phyloP scores from a whole-genome alignment of 2,888 invertebrate species.

The Drosophila gaucha region DNA sequence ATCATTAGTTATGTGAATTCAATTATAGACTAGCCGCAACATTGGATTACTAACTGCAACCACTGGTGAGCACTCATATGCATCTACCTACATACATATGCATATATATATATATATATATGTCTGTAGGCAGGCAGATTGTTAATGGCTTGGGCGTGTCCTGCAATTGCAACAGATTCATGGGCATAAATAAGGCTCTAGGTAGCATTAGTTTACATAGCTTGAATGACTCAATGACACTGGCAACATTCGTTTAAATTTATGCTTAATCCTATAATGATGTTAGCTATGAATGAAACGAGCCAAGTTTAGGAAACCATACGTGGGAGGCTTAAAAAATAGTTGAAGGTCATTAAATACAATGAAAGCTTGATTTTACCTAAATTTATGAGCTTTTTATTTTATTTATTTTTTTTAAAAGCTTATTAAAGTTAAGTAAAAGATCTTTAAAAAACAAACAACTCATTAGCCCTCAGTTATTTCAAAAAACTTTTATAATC shows the following conservation, averaged over 20 bases:
- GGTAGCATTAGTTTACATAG: not conserved
- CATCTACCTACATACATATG: conserved; percentile 7
- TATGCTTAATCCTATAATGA: not conserved
- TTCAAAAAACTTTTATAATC: too few species aligned
- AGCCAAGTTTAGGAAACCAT: too few species aligned
- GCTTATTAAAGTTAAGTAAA: too few species aligned
- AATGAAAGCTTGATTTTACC: too few species aligned
- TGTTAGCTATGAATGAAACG: not conserved
- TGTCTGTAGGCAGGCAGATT: conserved; percentile 19
- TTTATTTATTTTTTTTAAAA: too few species aligned
- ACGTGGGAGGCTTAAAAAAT: too few species aligned
- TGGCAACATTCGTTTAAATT: conserved; percentile 1
- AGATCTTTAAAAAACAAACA: too few species aligned
- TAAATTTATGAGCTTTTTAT: too few species aligned
- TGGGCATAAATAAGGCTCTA: conserved; percentile 12
- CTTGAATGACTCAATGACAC: conserved; percentile 26
- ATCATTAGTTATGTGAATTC: conserved; percentile 69
- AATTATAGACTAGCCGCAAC: conserved; percentile 67
- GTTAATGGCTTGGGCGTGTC: conserved; percentile 44
- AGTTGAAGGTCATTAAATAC: too few species aligned
- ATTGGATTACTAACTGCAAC: conserved; percentile 54
- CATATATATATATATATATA: not conserved
- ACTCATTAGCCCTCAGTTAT: too few species aligned
- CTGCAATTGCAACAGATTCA: conserved; percentile 15
- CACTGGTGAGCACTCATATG: conserved; percentile 40